Conservation (phyloP, 2,113 vertebrate species). For the Chloebia gouldiae region DNA sequence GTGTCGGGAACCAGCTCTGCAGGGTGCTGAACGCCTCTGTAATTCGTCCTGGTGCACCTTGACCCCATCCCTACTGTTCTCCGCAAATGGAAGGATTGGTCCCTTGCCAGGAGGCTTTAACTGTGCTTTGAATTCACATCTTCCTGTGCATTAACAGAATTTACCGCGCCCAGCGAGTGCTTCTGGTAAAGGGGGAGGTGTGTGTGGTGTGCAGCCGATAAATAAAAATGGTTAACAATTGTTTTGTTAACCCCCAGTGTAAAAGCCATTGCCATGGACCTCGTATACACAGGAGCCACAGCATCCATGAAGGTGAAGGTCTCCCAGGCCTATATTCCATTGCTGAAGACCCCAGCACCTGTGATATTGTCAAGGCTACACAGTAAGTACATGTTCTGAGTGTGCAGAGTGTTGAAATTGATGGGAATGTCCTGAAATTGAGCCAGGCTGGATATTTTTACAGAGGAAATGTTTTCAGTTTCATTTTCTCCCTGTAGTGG, state of each 20-base stretch:
- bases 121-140: background rate
- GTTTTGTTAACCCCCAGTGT: constrained; percentile 54
- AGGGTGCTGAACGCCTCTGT: background rate
- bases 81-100: no score
- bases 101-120: background rate
- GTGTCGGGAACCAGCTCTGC: background rate
- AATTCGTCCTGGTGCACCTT: background rate
- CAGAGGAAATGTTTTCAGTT: background rate
- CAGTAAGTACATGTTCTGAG: constrained; percentile 79
- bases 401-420: background rate
- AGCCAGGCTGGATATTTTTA: background rate
- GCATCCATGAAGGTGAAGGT: constrained; percentile 43
- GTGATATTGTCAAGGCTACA: constrained; percentile 92
- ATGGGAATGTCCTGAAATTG: background rate
- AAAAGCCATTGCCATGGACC: constrained; percentile 74
- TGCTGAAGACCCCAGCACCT: constrained; percentile 85
- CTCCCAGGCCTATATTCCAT: constrained; percentile 71
- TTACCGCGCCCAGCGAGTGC: fast-evolving
- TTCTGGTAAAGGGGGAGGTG: background rate
- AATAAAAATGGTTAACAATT: background rate
- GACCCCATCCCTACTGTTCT: fast-evolving
- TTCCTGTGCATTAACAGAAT: fast-evolving
- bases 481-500: fast-evolving
- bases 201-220: fast-evolving
- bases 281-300: constrained; percentile 36